A percentile compares a stretch with the other conserved stretches of the same genome.
Conservation (phyloP, 1,140 invertebrate species). For the Zaprionus ghesquierei region DNA sequence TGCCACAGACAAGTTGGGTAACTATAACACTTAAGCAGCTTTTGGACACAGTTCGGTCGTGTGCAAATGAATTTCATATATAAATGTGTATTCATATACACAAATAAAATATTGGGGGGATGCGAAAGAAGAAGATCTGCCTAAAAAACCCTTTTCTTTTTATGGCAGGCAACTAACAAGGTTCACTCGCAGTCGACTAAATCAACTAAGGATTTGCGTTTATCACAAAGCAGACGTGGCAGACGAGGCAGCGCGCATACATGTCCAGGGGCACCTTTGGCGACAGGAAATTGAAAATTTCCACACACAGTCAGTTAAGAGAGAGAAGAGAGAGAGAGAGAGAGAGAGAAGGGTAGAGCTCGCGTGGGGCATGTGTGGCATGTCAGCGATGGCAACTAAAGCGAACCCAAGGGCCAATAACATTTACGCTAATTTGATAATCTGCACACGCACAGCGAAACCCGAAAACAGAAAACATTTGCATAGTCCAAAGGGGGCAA, state of each 20-base stretch:
- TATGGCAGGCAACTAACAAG: constrained; percentile 65
- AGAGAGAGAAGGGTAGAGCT: neutral
- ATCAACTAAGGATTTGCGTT: constrained; percentile 72
- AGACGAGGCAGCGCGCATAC: neutral
- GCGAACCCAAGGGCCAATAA: constrained; percentile 68
- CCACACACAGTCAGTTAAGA: constrained; percentile 18
- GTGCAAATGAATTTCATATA: constrained; percentile 50
- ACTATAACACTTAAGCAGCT: constrained; percentile 77
- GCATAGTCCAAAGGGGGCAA: constrained; percentile 48
- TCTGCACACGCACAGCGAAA: constrained; percentile 71
- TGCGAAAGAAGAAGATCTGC: neutral
- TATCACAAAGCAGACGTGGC: constrained; percentile 44
- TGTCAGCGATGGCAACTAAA: constrained; percentile 47
- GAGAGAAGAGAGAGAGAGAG: neutral
- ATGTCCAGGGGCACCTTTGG: constrained; percentile 28
- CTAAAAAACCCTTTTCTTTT: constrained; percentile 44
- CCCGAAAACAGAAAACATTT: constrained; percentile 54
- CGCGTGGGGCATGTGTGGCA: constrained; percentile 39
- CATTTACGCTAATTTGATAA: constrained; percentile 82
- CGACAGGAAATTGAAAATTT: constrained; percentile 79
- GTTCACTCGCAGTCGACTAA: constrained; percentile 56
- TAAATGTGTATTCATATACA: constrained; percentile 37
- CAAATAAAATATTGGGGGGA: constrained; percentile 22
- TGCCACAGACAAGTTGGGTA: constrained; percentile 37
- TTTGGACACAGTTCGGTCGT: constrained; percentile 61